Conservation (phyloP, 2,797 vertebrate genomes). For the Silurus aristotelis region DNA sequence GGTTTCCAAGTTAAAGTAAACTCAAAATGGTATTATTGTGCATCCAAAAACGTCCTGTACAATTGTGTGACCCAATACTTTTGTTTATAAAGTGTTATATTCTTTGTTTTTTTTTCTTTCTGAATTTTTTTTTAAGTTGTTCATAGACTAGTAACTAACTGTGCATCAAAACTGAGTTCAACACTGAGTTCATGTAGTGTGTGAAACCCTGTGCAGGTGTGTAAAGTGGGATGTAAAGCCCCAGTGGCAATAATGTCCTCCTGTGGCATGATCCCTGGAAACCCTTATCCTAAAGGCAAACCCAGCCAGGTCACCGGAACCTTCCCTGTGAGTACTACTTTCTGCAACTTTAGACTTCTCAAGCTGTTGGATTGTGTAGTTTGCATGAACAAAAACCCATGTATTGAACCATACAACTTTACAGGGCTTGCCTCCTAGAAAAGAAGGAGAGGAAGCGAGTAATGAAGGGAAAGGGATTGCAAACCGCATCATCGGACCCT, state of each 20-base stretch:
- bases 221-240: conserved; percentile 95
- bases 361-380: not conserved
- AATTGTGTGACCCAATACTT: too few relatives aligned
- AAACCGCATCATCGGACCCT: conserved; percentile 90
- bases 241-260: conserved; percentile 98
- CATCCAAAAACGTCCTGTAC: too few relatives aligned
- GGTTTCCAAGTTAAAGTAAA: too few relatives aligned
- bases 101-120: not conserved
- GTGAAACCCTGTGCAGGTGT: conserved; percentile 77
- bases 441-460: conserved; percentile 87
- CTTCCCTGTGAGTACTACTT: conserved; percentile 85
- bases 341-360: not conserved
- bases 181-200: not conserved
- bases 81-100: not conserved
- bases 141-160: not conserved
- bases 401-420: conserved; percentile 18
- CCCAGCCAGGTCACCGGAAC: conserved; percentile 92
- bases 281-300: conserved; percentile 96
- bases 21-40: too few relatives aligned
- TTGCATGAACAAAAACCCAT: not conserved
- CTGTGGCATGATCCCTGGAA: conserved; percentile 96
- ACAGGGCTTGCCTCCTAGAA: conserved; percentile 85
- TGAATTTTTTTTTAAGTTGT: not conserved
- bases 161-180: not conserved
- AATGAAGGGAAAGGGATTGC: conserved; percentile 93